Conservation (phyloP, 2,888 invertebrate genomes). For the Blastobasis lacticolella region DNA sequence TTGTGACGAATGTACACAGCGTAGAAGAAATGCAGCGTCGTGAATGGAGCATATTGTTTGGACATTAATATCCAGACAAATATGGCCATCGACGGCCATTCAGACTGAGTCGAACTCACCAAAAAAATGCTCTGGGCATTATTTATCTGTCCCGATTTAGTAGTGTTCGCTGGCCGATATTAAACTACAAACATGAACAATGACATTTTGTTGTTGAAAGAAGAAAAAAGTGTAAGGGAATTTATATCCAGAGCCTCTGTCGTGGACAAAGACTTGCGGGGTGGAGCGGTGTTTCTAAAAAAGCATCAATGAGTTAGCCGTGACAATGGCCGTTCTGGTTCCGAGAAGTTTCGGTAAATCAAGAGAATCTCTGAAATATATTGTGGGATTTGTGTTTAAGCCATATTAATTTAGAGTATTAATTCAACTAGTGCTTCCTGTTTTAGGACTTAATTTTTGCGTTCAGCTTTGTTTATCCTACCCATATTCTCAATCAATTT, state of each 20-base stretch:
- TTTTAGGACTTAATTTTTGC: too few relatives aligned
- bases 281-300: conserved; percentile 39
- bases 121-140: conserved; percentile 46
- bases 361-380: neutral
- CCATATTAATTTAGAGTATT: too few relatives aligned
- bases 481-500: too few relatives aligned
- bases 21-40: too few relatives aligned
- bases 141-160: conserved; percentile 62
- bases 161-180: conserved; percentile 57
- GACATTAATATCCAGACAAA: conserved; percentile 43
- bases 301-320: conserved; percentile 46
- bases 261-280: conserved; percentile 41
- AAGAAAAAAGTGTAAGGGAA: conserved; percentile 45
- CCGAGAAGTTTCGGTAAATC: conserved; percentile 27
- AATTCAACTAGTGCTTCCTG: too few relatives aligned
- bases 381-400: too few relatives aligned
- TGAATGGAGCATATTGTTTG: conserved; percentile 35
- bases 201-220: conserved; percentile 58
- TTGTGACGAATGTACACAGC: conserved; percentile 21
- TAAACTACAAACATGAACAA: conserved; percentile 69
- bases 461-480: too few relatives aligned
- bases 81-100: conserved; percentile 57
- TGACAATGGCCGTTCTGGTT: conserved; percentile 31
- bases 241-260: conserved; percentile 46
- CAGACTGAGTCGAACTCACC: conserved; percentile 42